Evolutionary conservation across 2,113 vertebrate genomes (phyloP).

Genomic region (Zosterops hypoxanthus): DNA sequence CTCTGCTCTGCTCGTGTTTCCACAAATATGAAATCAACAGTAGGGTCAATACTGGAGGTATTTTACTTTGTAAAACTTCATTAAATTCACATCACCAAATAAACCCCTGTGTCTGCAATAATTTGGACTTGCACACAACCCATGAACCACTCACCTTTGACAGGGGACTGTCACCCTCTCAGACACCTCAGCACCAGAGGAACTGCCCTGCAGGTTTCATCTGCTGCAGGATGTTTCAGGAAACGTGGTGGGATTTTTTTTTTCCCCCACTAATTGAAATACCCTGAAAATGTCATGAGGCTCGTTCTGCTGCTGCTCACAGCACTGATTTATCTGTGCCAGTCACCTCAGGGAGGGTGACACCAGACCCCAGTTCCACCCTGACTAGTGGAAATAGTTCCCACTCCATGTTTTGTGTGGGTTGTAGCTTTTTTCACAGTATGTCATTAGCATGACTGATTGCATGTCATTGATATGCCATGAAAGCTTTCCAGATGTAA

Average conservation of each 20-base stretch:
- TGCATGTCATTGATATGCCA: not conserved
- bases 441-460: not conserved
- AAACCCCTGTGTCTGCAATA: not conserved
- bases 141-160: not conserved
- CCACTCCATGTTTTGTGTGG: not conserved
- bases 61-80: not conserved
- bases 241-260: rapidly evolving
- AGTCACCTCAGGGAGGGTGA: not conserved
- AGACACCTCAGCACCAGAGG: not conserved
- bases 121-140: not conserved
- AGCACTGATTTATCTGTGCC: not conserved
- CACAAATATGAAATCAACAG: not conserved
- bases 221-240: not conserved
- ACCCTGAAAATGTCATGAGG: not conserved
- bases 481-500: not conserved
- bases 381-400: not conserved
- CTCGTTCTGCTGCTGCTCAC: not conserved
- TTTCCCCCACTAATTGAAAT: not conserved
- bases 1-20: not conserved
- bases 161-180: not conserved
- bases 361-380: not conserved
- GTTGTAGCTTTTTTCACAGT: not conserved
- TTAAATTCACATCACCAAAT: not conserved
- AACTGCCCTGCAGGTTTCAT: not conserved
- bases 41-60: not conserved